Evolutionary conservation across 2,113 vertebrate genomes (phyloP).

Genomic region (Alethe castanea): DNA sequence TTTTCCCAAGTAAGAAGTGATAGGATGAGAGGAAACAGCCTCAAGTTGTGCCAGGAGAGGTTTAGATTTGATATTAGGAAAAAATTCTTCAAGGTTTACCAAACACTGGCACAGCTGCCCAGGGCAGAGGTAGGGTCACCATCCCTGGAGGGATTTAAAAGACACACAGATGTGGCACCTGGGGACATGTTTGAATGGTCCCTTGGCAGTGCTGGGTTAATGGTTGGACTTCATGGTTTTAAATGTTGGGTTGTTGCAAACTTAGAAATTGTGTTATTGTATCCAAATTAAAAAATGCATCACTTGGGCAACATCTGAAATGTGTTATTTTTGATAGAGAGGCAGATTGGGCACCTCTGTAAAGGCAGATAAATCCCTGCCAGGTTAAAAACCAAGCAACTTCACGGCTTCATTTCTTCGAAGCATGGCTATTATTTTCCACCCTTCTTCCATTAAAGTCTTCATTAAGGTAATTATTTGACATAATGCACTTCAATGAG

Average conservation of each 20-base stretch:
- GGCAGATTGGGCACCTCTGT: background rate
- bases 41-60: background rate
- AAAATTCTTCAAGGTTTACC: background rate
- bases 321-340: background rate
- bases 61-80: background rate
- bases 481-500: conserved; percentile 17
- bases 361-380: background rate
- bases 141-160: background rate
- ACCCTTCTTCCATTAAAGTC: background rate
- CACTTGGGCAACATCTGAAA: background rate
- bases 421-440: background rate
- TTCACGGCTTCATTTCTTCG: background rate
- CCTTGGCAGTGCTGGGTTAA: background rate
- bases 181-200: background rate
- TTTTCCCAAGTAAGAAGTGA: background rate
- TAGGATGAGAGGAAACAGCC: background rate
- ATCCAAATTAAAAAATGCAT: background rate
- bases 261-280: background rate
- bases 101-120: background rate
- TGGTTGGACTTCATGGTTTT: background rate
- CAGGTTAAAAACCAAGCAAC: background rate
- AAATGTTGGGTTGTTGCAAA: background rate
- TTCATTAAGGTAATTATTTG: conserved; percentile 34
- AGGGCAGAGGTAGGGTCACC: background rate
- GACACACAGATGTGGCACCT: background rate